Evolutionary conservation across 1,140 invertebrate genomes (phyloP).

Genomic region (Hesperophylax magnus): DNA sequence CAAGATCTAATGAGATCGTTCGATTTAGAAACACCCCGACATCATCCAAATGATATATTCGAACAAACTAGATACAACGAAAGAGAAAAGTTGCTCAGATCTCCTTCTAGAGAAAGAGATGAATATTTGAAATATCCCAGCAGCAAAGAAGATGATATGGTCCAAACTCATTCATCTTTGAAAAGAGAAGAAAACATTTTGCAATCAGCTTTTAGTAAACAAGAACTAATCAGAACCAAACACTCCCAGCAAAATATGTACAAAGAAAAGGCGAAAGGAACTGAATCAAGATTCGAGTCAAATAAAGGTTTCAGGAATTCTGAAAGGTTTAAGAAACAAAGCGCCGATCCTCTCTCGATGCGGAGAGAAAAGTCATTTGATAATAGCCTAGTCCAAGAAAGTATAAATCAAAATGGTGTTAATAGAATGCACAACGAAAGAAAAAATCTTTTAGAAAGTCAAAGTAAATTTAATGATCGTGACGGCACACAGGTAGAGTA

Average conservation of each 20-base stretch:
- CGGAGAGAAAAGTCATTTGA: slow-evolving; percentile 71
- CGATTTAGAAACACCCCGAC: slow-evolving; percentile 65
- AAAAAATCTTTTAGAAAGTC: slow-evolving; percentile 63
- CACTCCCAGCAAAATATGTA: slow-evolving; percentile 66
- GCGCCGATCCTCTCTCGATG: slow-evolving; percentile 61
- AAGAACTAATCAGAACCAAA: slow-evolving; percentile 65
- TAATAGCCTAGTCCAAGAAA: slow-evolving; percentile 62
- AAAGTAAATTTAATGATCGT: slow-evolving; percentile 53
- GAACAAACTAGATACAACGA: slow-evolving; percentile 62
- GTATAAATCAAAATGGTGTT: slow-evolving; percentile 60
- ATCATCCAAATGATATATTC: slow-evolving; percentile 63
- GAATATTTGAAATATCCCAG: slow-evolving; percentile 66
- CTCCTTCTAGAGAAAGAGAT: slow-evolving; percentile 66
- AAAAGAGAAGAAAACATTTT: slow-evolving; percentile 67
- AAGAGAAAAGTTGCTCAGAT: slow-evolving; percentile 57
- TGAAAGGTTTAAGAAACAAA: slow-evolving; percentile 67
- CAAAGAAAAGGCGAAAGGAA: slow-evolving; percentile 66
- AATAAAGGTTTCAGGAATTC: slow-evolving; percentile 69
- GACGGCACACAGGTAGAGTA: slow-evolving; percentile 45
- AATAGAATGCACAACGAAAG: slow-evolving; percentile 64
- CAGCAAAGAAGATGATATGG: slow-evolving; percentile 63
- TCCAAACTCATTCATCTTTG: slow-evolving; percentile 65
- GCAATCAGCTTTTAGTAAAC: slow-evolving; percentile 61
- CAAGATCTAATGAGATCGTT: slow-evolving; percentile 60
- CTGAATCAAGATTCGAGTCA: slow-evolving; percentile 65